Evolutionary conservation across 2,797 vertebrate species (phyloP).

Genomic region (Tenualosa thibaudeaui): DNA sequence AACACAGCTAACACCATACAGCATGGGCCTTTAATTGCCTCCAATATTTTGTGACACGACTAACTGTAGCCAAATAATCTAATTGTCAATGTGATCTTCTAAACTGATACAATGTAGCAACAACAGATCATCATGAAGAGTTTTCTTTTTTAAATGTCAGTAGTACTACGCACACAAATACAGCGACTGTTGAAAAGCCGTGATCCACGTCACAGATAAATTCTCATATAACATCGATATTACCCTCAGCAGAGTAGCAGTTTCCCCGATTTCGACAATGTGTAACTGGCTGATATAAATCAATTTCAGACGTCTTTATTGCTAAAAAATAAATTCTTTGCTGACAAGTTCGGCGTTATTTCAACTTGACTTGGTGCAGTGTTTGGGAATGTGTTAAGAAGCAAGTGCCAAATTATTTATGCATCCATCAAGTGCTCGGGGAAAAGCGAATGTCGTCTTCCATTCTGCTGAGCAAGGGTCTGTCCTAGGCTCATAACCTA

Average conservation of each 20-base stretch:
- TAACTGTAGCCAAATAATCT: too few species aligned
- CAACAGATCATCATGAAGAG: too few species aligned
- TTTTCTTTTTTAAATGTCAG: too few species aligned
- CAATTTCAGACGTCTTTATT: not conserved
- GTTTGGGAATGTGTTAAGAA: not conserved
- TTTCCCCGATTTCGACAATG: not conserved
- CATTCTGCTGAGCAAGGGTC: not conserved
- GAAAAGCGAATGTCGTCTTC: not conserved
- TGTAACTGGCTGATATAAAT: not conserved
- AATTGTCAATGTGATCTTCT: too few species aligned
- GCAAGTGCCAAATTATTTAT: conserved; percentile 8
- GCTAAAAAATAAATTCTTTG: not conserved
- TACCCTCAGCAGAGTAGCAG: not conserved
- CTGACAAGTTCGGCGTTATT: not conserved
- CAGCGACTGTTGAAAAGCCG: not conserved
- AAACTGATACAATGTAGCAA: too few species aligned
- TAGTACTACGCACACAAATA: not conserved
- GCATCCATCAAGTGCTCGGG: not conserved
- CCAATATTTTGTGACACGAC: too few species aligned
- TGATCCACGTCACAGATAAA: not conserved
- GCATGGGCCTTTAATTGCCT: too few species aligned
- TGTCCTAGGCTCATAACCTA: not conserved
- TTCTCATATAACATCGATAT: not conserved
- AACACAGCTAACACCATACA: too few species aligned
- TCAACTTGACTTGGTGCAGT: not conserved